These are phyloP conservation scores for Elachura formosa DNA, from an alignment of 2,113 vertebrate species.

Conservation along the genomic window DNA sequence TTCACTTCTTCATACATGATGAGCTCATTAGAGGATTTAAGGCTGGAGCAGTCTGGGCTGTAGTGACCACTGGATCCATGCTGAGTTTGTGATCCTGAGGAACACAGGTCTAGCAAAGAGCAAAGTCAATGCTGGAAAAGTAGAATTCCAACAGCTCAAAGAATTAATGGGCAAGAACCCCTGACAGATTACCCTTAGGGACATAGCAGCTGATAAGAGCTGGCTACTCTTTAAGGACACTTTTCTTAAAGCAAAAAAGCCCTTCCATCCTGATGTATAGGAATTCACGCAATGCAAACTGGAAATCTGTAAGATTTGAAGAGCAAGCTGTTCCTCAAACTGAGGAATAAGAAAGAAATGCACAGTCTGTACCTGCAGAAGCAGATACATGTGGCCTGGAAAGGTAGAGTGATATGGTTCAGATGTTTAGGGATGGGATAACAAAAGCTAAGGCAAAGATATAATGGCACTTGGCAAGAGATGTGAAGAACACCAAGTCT, in stretches of 20 bases:
- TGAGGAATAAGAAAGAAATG: not conserved
- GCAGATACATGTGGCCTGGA: not conserved
- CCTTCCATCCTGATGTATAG: not conserved
- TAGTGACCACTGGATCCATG: not conserved
- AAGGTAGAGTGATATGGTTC: not conserved
- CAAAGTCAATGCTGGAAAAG: not conserved
- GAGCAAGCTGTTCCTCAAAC: not conserved
- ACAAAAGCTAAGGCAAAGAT: not conserved
- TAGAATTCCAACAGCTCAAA: not conserved
- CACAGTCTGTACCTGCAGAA: not conserved
- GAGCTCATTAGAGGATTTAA: not conserved
- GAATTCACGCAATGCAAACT: not conserved
- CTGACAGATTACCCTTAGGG: not conserved
- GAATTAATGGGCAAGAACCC: not conserved
- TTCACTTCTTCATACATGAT: not conserved
- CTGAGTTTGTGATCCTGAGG: fast-evolving
- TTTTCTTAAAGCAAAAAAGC: not conserved
- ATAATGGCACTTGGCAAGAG: not conserved
- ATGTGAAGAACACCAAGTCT: not conserved
- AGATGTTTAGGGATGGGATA: not conserved
- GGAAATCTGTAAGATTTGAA: not conserved
- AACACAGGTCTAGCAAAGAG: not conserved
- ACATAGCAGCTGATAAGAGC: not conserved
- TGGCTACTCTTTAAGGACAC: not conserved
- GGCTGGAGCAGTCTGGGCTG: not conserved